Evolutionary conservation across 2,797 vertebrate species (phyloP).

Genomic region (Nannoperca australis): DNA sequence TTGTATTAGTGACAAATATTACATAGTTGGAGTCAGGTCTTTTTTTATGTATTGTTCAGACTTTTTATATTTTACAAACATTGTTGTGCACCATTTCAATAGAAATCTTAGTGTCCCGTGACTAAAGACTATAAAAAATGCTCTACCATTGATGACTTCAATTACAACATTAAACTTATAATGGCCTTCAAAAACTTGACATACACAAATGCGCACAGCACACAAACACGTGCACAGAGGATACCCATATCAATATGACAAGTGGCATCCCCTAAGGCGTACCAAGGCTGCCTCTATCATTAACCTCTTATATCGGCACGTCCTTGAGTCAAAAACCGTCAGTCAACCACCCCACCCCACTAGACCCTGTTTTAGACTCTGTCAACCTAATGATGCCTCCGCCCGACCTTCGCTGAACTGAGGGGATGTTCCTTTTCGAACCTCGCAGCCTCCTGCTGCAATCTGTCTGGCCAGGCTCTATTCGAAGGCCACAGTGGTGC

Average conservation of each 20-base stretch:
- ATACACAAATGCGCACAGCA: background rate
- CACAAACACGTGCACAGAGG: constrained; percentile 19
- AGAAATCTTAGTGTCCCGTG: background rate
- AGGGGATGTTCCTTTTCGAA: constrained; percentile 65
- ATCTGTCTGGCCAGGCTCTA: constrained; percentile 67
- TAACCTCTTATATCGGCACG: constrained; percentile 77
- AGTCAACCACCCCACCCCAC: constrained; percentile 63
- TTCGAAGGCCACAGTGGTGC: constrained; percentile 66
- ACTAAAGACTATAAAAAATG: background rate
- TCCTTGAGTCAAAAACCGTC: constrained; percentile 81
- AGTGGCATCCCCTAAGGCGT: constrained; percentile 65
- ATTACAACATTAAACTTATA: background rate
- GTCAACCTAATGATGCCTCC: constrained; percentile 78
- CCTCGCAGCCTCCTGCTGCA: constrained; percentile 53
- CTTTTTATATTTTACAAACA: background rate
- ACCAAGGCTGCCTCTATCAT: constrained; percentile 77
- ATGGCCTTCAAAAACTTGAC: constrained; percentile 2
- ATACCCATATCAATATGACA: constrained; percentile 71
- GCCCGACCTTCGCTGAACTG: constrained; percentile 74
- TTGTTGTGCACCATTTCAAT: background rate
- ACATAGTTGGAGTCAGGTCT: background rate
- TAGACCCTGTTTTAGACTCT: constrained; percentile 67
- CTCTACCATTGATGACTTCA: background rate
- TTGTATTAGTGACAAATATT: background rate
- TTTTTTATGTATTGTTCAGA: background rate